phyloP scores from a whole-genome alignment of 2,113 vertebrate species.

The Eleginops maclovinus region DNA sequence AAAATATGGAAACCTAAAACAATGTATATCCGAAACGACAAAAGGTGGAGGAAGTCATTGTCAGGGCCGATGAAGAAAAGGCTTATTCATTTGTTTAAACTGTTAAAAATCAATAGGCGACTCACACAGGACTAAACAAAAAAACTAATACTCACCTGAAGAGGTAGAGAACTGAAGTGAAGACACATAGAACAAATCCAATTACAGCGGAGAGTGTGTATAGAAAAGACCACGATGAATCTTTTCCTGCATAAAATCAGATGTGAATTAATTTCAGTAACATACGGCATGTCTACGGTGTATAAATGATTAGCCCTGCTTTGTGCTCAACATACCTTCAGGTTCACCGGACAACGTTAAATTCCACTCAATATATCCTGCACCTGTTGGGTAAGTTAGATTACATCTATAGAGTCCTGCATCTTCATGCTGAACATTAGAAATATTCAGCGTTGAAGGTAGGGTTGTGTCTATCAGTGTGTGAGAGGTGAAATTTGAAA shows the following conservation, averaged over 20 bases:
- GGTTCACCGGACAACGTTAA: slow-evolving; percentile 23
- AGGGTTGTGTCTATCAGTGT: slow-evolving; percentile 2
- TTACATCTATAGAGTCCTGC: slow-evolving; percentile 36
- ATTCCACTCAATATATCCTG: not conserved
- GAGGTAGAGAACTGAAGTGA: slow-evolving; percentile 24
- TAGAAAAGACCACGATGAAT: not conserved
- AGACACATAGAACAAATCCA: slow-evolving; percentile 19
- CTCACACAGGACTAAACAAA: not conserved
- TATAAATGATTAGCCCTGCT: not conserved
- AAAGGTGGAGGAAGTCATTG: not conserved
- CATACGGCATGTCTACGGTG: not conserved
- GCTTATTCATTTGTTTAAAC: not conserved
- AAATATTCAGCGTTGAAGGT: slow-evolving; percentile 7
- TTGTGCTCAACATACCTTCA: slow-evolving; percentile 33
- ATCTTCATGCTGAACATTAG: slow-evolving; percentile 32
- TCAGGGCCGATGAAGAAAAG: not conserved
- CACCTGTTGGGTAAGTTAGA: rapidly evolving
- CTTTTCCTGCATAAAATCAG: slow-evolving; percentile 21
- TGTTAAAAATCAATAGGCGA: not conserved
- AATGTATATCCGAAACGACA: not conserved
- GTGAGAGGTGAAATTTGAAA: slow-evolving; percentile 37
- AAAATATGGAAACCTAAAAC: not conserved
- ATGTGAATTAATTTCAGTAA: not conserved
- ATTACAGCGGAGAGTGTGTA: not conserved
- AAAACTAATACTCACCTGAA: slow-evolving; percentile 43